Percentiles rank a stretch among this genome's conserved stretches.
These are phyloP conservation scores for Lepus oiostolus DNA, from an alignment of 2,797 vertebrate species.

Conservation along the genomic window DNA sequence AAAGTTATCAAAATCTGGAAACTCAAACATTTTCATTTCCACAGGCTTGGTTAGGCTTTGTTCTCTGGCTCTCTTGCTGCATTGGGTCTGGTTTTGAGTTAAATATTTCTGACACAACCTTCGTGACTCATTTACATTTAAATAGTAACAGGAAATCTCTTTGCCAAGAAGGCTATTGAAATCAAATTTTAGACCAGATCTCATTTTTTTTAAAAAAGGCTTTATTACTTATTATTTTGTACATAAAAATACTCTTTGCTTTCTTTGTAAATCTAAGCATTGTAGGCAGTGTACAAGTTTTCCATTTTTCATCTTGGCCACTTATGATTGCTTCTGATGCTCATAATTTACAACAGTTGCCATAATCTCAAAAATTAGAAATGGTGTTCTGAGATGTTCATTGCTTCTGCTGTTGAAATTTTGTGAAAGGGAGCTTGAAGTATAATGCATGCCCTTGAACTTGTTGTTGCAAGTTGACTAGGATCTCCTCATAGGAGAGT, in stretches of 20 bases:
- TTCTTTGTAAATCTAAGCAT: not conserved
- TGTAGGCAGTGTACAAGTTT: not conserved
- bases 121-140: slow-evolving; percentile 69
- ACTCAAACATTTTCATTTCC: slow-evolving; percentile 52
- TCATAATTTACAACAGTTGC: slow-evolving; percentile 1
- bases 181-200: slow-evolving; percentile 62
- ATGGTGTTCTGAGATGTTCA: not conserved
- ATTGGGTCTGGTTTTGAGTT: slow-evolving; percentile 57
- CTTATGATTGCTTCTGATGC: slow-evolving; percentile 24
- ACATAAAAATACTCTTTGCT: slow-evolving; percentile 19
- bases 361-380: slow-evolving; percentile 3
- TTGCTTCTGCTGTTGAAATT: not conserved
- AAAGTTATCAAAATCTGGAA: slow-evolving; percentile 73
- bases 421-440: not conserved
- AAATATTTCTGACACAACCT: slow-evolving; percentile 70
- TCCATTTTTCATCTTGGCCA: not conserved
- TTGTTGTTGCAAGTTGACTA: slow-evolving; percentile 26
- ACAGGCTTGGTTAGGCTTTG: slow-evolving; percentile 25
- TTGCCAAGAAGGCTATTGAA: slow-evolving; percentile 68
- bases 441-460: not conserved
- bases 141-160: slow-evolving; percentile 71
- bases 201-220: slow-evolving; percentile 19
- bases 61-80: slow-evolving; percentile 52
- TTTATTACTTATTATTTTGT: slow-evolving; percentile 47
- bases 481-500: not conserved